phyloP scores from a whole-genome alignment of 2,797 vertebrate species.

The Pogonophryne albipinna region DNA sequence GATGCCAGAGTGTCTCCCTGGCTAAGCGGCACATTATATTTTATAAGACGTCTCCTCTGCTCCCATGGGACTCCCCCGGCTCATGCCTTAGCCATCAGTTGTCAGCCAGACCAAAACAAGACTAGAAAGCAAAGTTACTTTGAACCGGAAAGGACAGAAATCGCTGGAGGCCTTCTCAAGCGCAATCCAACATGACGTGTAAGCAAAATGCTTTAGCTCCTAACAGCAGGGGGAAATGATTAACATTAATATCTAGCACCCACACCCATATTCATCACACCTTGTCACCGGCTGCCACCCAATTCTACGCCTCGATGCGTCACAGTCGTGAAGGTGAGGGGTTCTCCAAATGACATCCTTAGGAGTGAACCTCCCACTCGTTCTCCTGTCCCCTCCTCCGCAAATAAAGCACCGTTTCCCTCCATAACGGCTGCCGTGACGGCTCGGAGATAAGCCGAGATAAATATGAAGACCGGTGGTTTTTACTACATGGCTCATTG shows the following conservation, averaged over 20 bases:
- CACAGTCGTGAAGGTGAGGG: conserved; percentile 49
- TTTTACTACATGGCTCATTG: conserved; percentile 75
- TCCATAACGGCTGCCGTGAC: conserved; percentile 55
- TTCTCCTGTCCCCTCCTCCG: conserved; percentile 32
- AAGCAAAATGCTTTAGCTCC: conserved; percentile 34
- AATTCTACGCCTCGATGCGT: conserved; percentile 21
- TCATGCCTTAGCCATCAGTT: conserved; percentile 54
- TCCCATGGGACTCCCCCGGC: conserved; percentile 52
- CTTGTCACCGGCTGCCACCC: conserved; percentile 34
- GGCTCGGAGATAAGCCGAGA: conserved; percentile 66
- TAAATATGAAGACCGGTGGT: conserved; percentile 69
- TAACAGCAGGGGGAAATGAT: conserved; percentile 18
- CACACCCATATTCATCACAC: conserved; percentile 37
- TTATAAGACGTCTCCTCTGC: conserved; percentile 51
- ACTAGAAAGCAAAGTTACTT: conserved; percentile 23
- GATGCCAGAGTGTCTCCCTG: conserved; percentile 29
- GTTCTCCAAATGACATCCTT: conserved; percentile 57
- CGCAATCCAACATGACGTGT: conserved; percentile 34
- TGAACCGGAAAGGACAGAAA: conserved; percentile 46
- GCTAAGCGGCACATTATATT: conserved; percentile 57
- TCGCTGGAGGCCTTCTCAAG: conserved; percentile 31
- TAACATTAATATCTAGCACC: conserved; percentile 29
- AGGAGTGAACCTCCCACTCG: conserved; percentile 43
- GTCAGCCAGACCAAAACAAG: conserved; percentile 57
- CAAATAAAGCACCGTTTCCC: conserved; percentile 59